These are phyloP conservation scores for Chironomus riparius DNA, from an alignment of 2,888 invertebrate species.

Conservation along the genomic window DNA sequence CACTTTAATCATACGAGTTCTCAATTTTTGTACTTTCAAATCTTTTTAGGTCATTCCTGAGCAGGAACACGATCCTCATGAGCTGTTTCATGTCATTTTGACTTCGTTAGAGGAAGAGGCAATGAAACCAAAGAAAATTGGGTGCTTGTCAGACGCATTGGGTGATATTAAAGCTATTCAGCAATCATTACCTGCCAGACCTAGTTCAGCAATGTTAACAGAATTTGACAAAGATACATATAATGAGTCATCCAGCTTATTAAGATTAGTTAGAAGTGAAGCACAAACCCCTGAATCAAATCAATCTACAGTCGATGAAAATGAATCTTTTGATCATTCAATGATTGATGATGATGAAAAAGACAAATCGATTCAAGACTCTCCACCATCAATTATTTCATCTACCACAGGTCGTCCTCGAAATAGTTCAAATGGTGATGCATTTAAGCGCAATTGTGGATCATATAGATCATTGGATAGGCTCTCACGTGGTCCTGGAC, in stretches of 20 bases:
- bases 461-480: constrained; percentile 48
- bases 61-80: constrained; percentile 91
- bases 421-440: constrained; percentile 31
- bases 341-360: constrained; percentile 28
- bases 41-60: constrained; percentile 51
- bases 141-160: constrained; percentile 67
- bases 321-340: constrained; percentile 29
- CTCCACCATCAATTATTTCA: constrained; percentile 33
- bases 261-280: constrained; percentile 40
- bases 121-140: constrained; percentile 42
- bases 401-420: constrained; percentile 32
- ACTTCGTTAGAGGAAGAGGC: constrained; percentile 86
- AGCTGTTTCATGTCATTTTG: constrained; percentile 78
- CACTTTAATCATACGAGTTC: no score
- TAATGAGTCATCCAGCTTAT: constrained; percentile 39
- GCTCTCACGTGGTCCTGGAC: constrained; percentile 41
- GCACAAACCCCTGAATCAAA: constrained; percentile 43
- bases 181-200: constrained; percentile 46
- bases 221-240: constrained; percentile 42
- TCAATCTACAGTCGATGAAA: constrained; percentile 36
- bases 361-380: constrained; percentile 31
- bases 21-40: no score
- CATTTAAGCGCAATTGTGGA: constrained; percentile 37
- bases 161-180: constrained; percentile 48
- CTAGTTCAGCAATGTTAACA: constrained; percentile 45